Conservation (phyloP, 2,888 invertebrate genomes). For the Dromius quadrimaculatus region DNA sequence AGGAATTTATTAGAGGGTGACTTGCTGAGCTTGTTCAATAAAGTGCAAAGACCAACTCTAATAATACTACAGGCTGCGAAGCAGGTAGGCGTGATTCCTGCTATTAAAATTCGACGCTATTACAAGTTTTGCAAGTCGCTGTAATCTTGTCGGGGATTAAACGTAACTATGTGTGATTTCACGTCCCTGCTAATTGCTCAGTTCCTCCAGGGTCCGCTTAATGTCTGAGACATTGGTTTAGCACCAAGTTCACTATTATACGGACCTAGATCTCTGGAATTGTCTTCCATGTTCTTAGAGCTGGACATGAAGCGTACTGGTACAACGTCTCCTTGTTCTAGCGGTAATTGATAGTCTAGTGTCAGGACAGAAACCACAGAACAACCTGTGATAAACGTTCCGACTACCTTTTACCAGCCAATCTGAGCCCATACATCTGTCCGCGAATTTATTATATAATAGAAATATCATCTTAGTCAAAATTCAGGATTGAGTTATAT, state of each 20-base stretch:
- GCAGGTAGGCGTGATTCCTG: neutral
- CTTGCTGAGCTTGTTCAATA: slow-evolving; percentile 1
- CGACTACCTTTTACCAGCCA: neutral
- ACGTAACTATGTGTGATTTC: slow-evolving; percentile 35
- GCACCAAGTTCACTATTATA: no score
- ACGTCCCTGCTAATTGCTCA: slow-evolving; percentile 33
- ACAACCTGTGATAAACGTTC: slow-evolving; percentile 24
- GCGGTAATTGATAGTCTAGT: slow-evolving; percentile 37
- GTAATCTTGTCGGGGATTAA: slow-evolving; percentile 36
- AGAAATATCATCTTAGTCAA: neutral
- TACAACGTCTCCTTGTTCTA: slow-evolving; percentile 30
- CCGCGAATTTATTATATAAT: slow-evolving; percentile 24
- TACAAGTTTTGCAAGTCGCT: slow-evolving; percentile 32
- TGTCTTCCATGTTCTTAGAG: slow-evolving; percentile 21
- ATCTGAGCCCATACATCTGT: neutral
- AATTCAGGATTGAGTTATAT: neutral
- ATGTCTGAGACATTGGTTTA: slow-evolving; percentile 27
- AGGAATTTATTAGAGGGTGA: slow-evolving; percentile 29
- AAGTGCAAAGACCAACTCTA: slow-evolving; percentile 10
- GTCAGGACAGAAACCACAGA: slow-evolving; percentile 15
- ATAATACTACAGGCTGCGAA: slow-evolving; percentile 2
- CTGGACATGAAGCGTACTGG: slow-evolving; percentile 42
- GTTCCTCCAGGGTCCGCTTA: slow-evolving; percentile 32
- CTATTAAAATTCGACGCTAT: slow-evolving; percentile 32
- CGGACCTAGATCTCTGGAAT: slow-evolving; percentile 7